A percentile compares a stretch with the other conserved stretches of the same genome.
Evolutionary conservation across 92 coral and sea anemone genomes (phyloP).

Genomic region (Montipora capitata): DNA sequence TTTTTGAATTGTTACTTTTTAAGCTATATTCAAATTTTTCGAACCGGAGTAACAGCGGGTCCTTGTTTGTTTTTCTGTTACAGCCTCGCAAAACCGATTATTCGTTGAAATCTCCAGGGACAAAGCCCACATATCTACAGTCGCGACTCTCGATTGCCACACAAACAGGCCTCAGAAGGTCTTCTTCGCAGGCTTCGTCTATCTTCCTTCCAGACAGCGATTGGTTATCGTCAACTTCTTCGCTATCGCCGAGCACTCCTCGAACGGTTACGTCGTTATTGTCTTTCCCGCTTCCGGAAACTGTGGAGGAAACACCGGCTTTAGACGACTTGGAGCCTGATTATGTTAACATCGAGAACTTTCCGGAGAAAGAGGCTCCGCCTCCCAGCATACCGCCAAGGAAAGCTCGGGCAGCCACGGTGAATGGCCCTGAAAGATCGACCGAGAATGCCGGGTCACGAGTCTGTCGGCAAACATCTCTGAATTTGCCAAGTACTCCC

Average conservation of each 20-base stretch:
- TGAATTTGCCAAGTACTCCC: slow-evolving; percentile 26
- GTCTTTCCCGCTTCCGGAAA: slow-evolving; percentile 75
- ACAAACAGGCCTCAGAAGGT: slow-evolving; percentile 73
- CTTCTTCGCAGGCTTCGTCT: slow-evolving; percentile 76
- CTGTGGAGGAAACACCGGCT: slow-evolving; percentile 72
- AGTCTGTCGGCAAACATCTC: slow-evolving; percentile 57
- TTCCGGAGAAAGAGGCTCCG: slow-evolving; percentile 83
- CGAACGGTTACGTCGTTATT: slow-evolving; percentile 70
- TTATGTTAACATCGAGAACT: slow-evolving; percentile 89
- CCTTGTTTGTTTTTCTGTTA: not conserved
- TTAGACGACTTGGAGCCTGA: slow-evolving; percentile 85
- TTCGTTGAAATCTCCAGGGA: slow-evolving; percentile 91
- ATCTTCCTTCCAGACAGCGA: slow-evolving; percentile 68
- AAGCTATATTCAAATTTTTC: too few relatives aligned
- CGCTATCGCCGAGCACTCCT: slow-evolving; percentile 69
- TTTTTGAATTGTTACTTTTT: too few relatives aligned
- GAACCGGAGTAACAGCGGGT: too few relatives aligned
- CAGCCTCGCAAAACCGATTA: slow-evolving; percentile 92
- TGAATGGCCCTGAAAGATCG: slow-evolving; percentile 36
- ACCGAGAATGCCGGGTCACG: slow-evolving; percentile 47
- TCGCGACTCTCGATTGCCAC: slow-evolving; percentile 84
- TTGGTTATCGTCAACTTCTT: slow-evolving; percentile 52
- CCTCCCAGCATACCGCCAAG: slow-evolving; percentile 92
- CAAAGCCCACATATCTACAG: slow-evolving; percentile 50
- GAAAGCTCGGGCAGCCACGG: slow-evolving; percentile 78